These are phyloP conservation scores for Eulemur rufifrons DNA, from an alignment of 2,113 vertebrate species.

Conservation along the genomic window DNA sequence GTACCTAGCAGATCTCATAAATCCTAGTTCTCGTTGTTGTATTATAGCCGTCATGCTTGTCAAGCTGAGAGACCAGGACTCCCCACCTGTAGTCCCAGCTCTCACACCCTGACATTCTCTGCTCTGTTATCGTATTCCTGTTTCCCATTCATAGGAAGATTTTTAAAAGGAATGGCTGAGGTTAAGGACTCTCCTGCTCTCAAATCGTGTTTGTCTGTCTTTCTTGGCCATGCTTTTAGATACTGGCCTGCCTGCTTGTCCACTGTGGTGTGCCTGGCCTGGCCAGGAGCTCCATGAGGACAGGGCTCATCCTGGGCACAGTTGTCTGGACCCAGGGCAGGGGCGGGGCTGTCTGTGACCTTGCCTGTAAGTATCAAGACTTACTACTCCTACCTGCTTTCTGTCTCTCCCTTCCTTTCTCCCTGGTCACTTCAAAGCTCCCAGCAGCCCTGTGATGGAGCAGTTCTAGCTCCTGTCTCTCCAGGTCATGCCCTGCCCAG, in stretches of 20 bases:
- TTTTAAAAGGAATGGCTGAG: background rate
- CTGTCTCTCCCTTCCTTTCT: background rate
- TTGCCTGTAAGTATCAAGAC: rapidly evolving
- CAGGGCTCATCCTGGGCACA: background rate
- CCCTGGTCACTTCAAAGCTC: background rate
- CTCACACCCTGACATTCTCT: background rate
- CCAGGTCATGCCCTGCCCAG: background rate
- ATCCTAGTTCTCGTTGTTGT: background rate
- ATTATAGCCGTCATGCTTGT: background rate
- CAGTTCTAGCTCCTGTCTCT: background rate
- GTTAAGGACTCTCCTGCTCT: background rate
- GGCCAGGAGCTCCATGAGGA: background rate
- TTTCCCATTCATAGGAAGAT: background rate
- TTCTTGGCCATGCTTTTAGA: background rate
- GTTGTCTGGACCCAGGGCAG: background rate
- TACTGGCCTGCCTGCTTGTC: too few relatives aligned
- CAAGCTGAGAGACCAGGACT: background rate
- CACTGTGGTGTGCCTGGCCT: too few relatives aligned
- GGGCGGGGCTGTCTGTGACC: too few relatives aligned
- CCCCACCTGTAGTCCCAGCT: background rate
- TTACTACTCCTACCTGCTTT: background rate
- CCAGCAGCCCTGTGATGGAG: background rate
- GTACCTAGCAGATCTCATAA: rapidly evolving
- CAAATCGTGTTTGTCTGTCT: background rate
- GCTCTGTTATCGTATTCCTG: too few relatives aligned